Evolutionary conservation across 2,888 invertebrate genomes (phyloP).

Genomic region (Parnassius orleans): DNA sequence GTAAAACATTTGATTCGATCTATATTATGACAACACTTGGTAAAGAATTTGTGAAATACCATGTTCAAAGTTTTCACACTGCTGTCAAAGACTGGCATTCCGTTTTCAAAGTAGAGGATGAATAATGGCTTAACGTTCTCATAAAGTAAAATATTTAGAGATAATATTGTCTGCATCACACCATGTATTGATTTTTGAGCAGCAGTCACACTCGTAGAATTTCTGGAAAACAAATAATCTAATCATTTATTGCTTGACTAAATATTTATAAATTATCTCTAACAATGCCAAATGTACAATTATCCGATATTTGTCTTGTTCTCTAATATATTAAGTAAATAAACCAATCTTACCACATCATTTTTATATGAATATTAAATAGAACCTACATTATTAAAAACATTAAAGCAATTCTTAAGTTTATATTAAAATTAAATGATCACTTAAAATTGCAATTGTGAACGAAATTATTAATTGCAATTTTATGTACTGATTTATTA

Average conservation of each 20-base stretch:
- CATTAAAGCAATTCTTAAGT: no score
- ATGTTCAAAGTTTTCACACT: slow-evolving; percentile 56
- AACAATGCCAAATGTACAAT: no score
- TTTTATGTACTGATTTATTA: no score
- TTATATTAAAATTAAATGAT: no score
- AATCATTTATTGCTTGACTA: neutral
- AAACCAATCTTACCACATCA: no score
- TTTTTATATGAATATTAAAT: no score
- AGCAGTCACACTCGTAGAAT: slow-evolving; percentile 47
- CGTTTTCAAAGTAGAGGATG: slow-evolving; percentile 63
- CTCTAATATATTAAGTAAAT: no score
- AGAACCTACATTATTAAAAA: no score
- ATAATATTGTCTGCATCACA: slow-evolving; percentile 55
- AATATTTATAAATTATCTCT: no score
- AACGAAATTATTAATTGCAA: no score
- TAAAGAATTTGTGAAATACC: slow-evolving; percentile 57
- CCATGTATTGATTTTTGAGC: slow-evolving; percentile 56
- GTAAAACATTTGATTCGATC: slow-evolving; percentile 49
- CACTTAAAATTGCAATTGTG: no score
- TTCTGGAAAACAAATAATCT: slow-evolving; percentile 49
- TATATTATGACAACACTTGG: slow-evolving; percentile 53
- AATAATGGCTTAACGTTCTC: slow-evolving; percentile 54
- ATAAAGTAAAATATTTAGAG: slow-evolving; percentile 48
- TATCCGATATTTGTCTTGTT: no score
- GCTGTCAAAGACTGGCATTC: slow-evolving; percentile 58